phyloP scores from a whole-genome alignment of 1,140 invertebrate genomes.

The Hydropsyche tenuis region DNA sequence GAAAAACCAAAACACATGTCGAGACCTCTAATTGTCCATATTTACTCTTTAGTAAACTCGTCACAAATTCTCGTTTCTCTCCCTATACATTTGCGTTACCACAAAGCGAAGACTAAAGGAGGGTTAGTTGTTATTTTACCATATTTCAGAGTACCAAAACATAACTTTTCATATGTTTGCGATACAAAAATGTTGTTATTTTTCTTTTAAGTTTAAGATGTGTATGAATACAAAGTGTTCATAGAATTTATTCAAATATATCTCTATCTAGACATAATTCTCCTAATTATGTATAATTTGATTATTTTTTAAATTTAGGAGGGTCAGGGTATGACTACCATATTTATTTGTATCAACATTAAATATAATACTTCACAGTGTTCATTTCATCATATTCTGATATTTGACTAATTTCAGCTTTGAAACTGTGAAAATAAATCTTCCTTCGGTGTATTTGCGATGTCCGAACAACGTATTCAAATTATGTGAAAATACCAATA shows the following conservation, averaged over 20 bases:
- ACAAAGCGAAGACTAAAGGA: conserved; percentile 54
- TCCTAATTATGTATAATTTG: too few relatives aligned
- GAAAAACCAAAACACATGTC: conserved; percentile 55
- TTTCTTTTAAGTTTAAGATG: background rate
- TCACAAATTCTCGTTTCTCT: conserved; percentile 50
- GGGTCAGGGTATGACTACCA: too few relatives aligned
- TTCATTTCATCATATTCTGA: too few relatives aligned
- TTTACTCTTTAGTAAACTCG: conserved; percentile 50
- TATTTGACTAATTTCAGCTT: too few relatives aligned
- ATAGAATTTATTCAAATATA: too few relatives aligned
- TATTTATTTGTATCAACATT: too few relatives aligned
- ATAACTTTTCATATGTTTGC: too few relatives aligned
- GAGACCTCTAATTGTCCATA: conserved; percentile 51
- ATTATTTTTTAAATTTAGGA: too few relatives aligned
- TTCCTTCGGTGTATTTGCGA: conserved; percentile 53
- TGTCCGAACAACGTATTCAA: conserved; percentile 51
- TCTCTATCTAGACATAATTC: too few relatives aligned
- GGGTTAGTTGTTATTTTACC: conserved; percentile 49
- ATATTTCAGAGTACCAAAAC: background rate
- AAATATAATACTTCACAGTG: too few relatives aligned
- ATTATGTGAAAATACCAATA: conserved; percentile 48
- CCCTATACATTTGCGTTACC: conserved; percentile 58
- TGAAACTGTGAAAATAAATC: conserved; percentile 53
- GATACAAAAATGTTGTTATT: too few relatives aligned
- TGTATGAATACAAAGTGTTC: too few relatives aligned